Evolutionary conservation across 1,140 invertebrate genomes (phyloP).

Genomic region (Drosophila prosaltans): DNA sequence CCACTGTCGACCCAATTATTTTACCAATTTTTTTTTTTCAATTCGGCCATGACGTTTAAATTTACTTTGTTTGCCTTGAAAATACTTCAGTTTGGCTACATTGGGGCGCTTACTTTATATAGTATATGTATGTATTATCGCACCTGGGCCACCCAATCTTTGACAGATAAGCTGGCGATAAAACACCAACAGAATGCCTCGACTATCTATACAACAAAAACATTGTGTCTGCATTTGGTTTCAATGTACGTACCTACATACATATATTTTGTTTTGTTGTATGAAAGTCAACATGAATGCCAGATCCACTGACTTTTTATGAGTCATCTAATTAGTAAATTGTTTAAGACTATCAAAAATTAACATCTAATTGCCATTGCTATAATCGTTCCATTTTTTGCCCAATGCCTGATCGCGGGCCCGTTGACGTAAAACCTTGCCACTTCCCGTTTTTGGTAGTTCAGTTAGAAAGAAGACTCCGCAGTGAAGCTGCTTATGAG

Average conservation of each 20-base stretch:
- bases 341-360: slow-evolving; percentile 40
- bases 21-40: background rate
- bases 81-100: slow-evolving; percentile 5
- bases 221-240: slow-evolving; percentile 27
- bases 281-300: slow-evolving; percentile 27
- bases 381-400: slow-evolving; percentile 70
- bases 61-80: slow-evolving; percentile 33
- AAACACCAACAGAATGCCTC: slow-evolving; percentile 25
- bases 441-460: slow-evolving; percentile 85
- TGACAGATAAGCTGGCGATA: slow-evolving; percentile 48
- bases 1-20: background rate
- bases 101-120: background rate
- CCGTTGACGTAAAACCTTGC: slow-evolving; percentile 83
- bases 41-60: background rate
- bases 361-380: slow-evolving; percentile 56
- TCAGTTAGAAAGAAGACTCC: slow-evolving; percentile 83
- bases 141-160: slow-evolving; percentile 40
- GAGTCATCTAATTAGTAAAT: slow-evolving; percentile 49
- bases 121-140: slow-evolving; percentile 36
- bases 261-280: slow-evolving; percentile 25
- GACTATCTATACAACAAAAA: slow-evolving; percentile 21
- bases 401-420: slow-evolving; percentile 74
- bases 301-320: slow-evolving; percentile 8
- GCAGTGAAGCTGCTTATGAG: slow-evolving; percentile 82
- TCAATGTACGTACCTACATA: slow-evolving; percentile 13